Base-by-base conservation (phyloP, 1,140 invertebrate species). In the Macrotrachela quadricornifera region DNA sequence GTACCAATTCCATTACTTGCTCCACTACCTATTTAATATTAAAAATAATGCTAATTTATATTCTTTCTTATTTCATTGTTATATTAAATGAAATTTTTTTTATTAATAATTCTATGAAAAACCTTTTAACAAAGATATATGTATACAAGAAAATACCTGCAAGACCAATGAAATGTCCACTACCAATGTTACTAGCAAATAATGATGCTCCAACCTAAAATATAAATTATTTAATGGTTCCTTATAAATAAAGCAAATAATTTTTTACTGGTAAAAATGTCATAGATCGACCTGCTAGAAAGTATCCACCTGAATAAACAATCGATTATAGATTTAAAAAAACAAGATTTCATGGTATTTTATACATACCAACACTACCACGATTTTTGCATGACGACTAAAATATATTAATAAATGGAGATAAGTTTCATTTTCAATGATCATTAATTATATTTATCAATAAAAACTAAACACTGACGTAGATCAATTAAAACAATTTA, bases 101-200 rank as follows among this genome's bases (percentile, higher is more conserved):
- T n/a, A n/a, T n/a, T 17, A 49, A 21, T 11, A 38, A 12, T 6
- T 38, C 10, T 37, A 50, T n/a, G 38, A 16, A 6, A 14, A 47
- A n/a, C 8, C 10, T 51, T 43, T 10, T 18, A n/a, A 42, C 4
- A 39, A n/a, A n/a, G n/a, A n/a, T n/a, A n/a, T n/a, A n/a, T n/a
- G 46, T 46, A 11, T 70, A 70, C 9, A 59, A 59, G 6, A 62
- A 66, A 12, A 70, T 72, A 10, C 75, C 76, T 9, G 74, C 70
- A 18, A 77, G 56, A 44, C 76, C 76, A 50, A 77, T 73, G 59
- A 77, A 77, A 64, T 76, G 74, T 1, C 73, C 75, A 47, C 73
- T 74, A 8, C 75, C 76, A 40, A 77, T 77, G 59, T 78, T 78
- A 56, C 72, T 75, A 15, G 76, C 75, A 64, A 78, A 78, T 45